A percentile compares a stretch with the other conserved stretches of the same genome.
Evolutionary conservation across 2,797 vertebrate species (phyloP).

Genomic region (Hapalemur alaotrensis): DNA sequence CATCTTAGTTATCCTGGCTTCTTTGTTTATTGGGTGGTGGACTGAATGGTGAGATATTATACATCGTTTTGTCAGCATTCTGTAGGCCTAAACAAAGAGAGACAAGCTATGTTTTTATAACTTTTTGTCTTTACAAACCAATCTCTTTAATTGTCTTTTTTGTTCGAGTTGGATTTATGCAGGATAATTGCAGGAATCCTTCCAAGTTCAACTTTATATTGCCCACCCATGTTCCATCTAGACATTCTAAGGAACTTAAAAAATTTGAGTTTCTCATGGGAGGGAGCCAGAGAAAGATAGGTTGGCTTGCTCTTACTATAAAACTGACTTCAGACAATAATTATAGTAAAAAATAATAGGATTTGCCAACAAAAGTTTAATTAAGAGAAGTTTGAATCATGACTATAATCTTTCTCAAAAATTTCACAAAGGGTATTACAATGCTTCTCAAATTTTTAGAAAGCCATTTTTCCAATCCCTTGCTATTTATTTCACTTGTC

Average conservation of each 20-base stretch:
- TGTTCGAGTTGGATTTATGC: slow-evolving; percentile 36
- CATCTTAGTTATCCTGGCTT: background rate
- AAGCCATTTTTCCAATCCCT: background rate
- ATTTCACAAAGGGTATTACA: background rate
- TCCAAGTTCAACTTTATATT: slow-evolving; percentile 37
- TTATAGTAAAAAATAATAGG: background rate
- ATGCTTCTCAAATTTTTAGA: background rate
- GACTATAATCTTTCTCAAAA: background rate
- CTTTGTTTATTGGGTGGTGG: background rate
- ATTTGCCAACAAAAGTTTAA: background rate
- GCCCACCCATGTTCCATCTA: background rate
- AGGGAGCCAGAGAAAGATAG: background rate
- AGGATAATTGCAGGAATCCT: slow-evolving; percentile 22
- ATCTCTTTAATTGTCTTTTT: slow-evolving; percentile 35
- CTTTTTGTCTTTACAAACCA: background rate
- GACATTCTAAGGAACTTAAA: background rate
- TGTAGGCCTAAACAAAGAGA: background rate
- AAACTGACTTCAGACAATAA: background rate
- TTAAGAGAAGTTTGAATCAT: background rate
- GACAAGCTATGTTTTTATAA: background rate
- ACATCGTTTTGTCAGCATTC: slow-evolving; percentile 1
- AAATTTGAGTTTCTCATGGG: background rate
- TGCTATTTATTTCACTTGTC: background rate
- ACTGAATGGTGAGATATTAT: background rate
- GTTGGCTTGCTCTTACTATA: background rate